Base-by-base conservation (phyloP, 2,888 invertebrate genomes). In the Orthonevra nobilis region DNA sequence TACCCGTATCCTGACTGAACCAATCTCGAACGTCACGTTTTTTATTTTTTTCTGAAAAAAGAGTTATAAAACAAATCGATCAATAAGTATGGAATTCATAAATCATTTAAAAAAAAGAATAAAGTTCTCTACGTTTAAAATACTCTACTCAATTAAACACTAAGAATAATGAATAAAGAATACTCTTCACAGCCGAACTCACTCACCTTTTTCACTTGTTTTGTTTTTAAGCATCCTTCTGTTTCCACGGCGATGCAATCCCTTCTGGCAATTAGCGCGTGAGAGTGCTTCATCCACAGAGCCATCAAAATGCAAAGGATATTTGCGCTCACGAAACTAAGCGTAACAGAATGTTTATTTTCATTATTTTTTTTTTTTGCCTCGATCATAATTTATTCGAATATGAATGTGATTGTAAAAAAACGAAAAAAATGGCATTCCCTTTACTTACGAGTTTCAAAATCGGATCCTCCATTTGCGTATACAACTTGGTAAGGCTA, bases 391-490 rank as follows among this genome's bases (percentile, higher is more conserved):
- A 15, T 7, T 34, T 10, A 6, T 46, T 15, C 3, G 28, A 10
- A 40, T 15, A 7, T 9, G 3, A 19, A 23, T 26, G 2, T 1
- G 28, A 17, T 4, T 23, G 23, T 23, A 23, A 23, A 23, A 4
- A 23, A 23, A 5, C 23, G 3, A 3, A 23, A 23, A n/a, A n/a
- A n/a, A n/a, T n/a, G n/a, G n/a, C n/a, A n/a, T n/a, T n/a, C n/a
- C n/a, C n/a, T n/a, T n/a, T 20, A 83, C 87, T 84, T 74, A 88
- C 89, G 83, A 89, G 81, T 81, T 89, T 89, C 7, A 89, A 86
- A 14, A 88, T 85, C 17, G 89, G 88, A 82, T 89, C 89, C 75
- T 89, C 89, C 88, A 89, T 89, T 83, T 89, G 88, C n/a, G 86
- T 85, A 52, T 88, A 89, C 7, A 89, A 70, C 74, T 89, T 88